Evolutionary conservation across 2,888 invertebrate genomes (phyloP), one percentile per base, ranked within the genome.

Genomic region (Calameuta filiformis): DNA sequence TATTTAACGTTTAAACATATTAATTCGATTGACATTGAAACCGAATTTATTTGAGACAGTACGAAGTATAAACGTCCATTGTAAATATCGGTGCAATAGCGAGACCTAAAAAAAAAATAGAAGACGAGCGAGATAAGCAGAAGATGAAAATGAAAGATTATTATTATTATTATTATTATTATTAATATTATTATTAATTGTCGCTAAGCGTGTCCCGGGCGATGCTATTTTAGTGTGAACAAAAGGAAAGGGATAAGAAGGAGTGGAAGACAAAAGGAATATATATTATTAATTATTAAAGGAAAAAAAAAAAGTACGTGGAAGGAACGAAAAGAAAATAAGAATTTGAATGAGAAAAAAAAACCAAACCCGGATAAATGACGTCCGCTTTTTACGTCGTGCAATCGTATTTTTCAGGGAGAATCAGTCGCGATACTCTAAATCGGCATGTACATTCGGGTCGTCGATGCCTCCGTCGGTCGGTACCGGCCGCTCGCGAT

Each of bases 11-110:
- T 31, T 76, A 75, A 75, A 15, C 56, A 9, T 76, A n/a, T 77
- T 78, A 79, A 56, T 56, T 79, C 81, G 75, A 76, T 80, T 80
- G 76, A 81, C 80, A 81, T 83, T 80, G 80, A 85, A 83, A 81
- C 82, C 81, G 80, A 83, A 56, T 85, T 87, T 83, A 80, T 84
- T 87, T 84, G 81, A 75, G 37, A 68, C 80, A 80, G 80, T 82
- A 85, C 79, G 84, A 85, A 83, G 77, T 81, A 83, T 86, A 86
- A 78, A 88, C 89, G 89, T 90, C 89, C 89, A 90, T 89, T 89
- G 89, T 89, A 90, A 89, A 90, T 90, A 90, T 89, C 84, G 87
- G 88, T 89, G 90, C 89, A 89, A 89, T 90, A 89, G 86, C 83
- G 83, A 88, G 81, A 88, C 86, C 87, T 87, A 87, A 87, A 89